phyloP scores from a whole-genome alignment of 1,140 invertebrate species.

The Pachyrhynchus sulphureomaculatus region DNA sequence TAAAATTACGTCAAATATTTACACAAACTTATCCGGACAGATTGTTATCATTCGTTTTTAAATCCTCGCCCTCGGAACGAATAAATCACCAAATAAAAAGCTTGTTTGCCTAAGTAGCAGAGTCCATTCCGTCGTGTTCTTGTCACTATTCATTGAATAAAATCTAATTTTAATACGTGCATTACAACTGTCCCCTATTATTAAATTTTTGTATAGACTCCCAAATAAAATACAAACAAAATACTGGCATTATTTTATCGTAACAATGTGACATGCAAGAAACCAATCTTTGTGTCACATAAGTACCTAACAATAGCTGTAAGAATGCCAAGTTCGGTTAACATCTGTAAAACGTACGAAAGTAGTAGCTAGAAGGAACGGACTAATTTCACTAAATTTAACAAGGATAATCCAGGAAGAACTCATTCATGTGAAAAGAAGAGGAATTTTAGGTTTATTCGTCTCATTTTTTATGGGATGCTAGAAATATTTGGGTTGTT shows the following conservation, averaged over 20 bases:
- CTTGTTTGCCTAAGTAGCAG: not conserved
- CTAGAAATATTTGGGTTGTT: constrained; percentile 2
- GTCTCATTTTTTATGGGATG: constrained; percentile 7
- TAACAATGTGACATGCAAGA: not conserved
- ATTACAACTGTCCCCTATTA: constrained; percentile 12
- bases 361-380: constrained; percentile 9
- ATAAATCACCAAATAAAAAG: constrained; percentile 5
- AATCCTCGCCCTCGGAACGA: not conserved
- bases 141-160: constrained; percentile 3
- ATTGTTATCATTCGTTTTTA: constrained; percentile 6
- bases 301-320: constrained; percentile 11
- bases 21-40: constrained; percentile 13
- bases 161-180: constrained; percentile 1
- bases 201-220: not conserved
- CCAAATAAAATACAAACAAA: constrained; percentile 17
- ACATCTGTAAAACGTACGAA: constrained; percentile 6
- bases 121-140: not conserved
- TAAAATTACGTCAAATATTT: constrained; percentile 16
- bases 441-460: not conserved
- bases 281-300: constrained; percentile 11
- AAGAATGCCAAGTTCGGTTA: not conserved
- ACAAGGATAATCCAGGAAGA: constrained; percentile 2
- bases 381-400: constrained; percentile 21
- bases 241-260: not conserved
- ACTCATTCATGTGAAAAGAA: constrained; percentile 5